These are phyloP conservation scores for Pseudorhombus dupliciocellatus DNA, from an alignment of 2,113 vertebrate species.

Conservation along the genomic window DNA sequence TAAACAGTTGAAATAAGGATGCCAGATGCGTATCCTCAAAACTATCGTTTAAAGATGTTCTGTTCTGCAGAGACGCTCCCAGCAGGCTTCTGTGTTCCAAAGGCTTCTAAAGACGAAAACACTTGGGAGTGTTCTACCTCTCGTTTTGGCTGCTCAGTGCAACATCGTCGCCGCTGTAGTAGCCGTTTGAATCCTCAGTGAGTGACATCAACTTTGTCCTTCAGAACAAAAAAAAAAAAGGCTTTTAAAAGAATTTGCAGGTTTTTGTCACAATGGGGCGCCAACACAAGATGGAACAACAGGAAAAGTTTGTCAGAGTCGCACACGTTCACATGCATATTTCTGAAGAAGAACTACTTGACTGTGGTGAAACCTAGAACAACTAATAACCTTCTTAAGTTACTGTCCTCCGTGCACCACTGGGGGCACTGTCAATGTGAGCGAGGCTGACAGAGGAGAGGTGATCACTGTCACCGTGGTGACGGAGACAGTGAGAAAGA, in stretches of 20 bases:
- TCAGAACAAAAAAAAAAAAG: slow-evolving; percentile 15
- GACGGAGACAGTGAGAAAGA: slow-evolving; percentile 10
- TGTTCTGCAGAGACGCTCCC: not conserved
- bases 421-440: slow-evolving; percentile 29
- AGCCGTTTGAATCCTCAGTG: not conserved
- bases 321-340: slow-evolving; percentile 12
- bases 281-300: slow-evolving; percentile 20
- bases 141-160: not conserved
- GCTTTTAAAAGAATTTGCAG: slow-evolving; percentile 26
- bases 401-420: slow-evolving; percentile 7
- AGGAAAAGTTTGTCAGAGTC: slow-evolving; percentile 15
- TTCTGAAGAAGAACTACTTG: slow-evolving; percentile 9
- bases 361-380: slow-evolving; percentile 28
- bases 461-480: slow-evolving; percentile 50
- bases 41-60: not conserved
- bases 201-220: slow-evolving; percentile 29
- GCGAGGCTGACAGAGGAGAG: slow-evolving; percentile 30
- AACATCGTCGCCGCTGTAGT: not conserved
- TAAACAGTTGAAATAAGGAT: not conserved
- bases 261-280: not conserved
- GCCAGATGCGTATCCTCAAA: not conserved
- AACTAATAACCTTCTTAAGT: not conserved
- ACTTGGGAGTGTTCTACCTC: not conserved
- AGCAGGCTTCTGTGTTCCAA: not conserved
- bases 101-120: not conserved